Evolutionary conservation across 2,888 invertebrate species (phyloP).

Genomic region (Calameuta idolon): DNA sequence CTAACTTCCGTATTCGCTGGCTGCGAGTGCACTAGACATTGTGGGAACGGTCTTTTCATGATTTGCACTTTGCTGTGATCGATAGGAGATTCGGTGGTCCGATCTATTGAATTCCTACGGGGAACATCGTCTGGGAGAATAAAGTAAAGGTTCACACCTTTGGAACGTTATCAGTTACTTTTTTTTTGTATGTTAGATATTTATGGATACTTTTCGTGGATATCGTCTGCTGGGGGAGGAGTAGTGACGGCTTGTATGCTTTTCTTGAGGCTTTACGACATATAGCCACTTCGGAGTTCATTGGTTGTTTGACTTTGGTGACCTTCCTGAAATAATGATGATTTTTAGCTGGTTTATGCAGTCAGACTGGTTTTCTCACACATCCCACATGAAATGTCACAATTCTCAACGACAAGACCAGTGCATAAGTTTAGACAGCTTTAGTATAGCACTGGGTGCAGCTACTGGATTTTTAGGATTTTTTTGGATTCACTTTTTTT

Average conservation of each 20-base stretch:
- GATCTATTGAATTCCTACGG: background rate
- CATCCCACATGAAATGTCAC: background rate
- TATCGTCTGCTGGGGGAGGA: background rate
- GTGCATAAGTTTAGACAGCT: background rate
- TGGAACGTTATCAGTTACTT: background rate
- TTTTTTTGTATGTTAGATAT: background rate
- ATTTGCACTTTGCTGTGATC: background rate
- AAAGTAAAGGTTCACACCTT: background rate
- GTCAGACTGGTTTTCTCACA: background rate
- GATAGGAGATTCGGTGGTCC: background rate
- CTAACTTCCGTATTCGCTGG: background rate
- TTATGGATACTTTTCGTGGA: background rate
- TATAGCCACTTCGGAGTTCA: background rate
- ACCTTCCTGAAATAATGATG: background rate
- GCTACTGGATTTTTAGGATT: background rate
- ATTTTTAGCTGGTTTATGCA: background rate
- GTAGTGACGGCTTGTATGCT: background rate
- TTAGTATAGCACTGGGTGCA: background rate
- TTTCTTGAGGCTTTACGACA: background rate
- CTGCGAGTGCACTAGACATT: background rate
- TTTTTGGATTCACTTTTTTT: background rate
- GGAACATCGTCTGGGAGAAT: background rate
- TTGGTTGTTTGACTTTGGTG: background rate
- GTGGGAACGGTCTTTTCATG: background rate
- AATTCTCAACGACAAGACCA: background rate